Base-by-base conservation (phyloP, 2,113 vertebrate genomes). In the Halcyon senegalensis region DNA sequence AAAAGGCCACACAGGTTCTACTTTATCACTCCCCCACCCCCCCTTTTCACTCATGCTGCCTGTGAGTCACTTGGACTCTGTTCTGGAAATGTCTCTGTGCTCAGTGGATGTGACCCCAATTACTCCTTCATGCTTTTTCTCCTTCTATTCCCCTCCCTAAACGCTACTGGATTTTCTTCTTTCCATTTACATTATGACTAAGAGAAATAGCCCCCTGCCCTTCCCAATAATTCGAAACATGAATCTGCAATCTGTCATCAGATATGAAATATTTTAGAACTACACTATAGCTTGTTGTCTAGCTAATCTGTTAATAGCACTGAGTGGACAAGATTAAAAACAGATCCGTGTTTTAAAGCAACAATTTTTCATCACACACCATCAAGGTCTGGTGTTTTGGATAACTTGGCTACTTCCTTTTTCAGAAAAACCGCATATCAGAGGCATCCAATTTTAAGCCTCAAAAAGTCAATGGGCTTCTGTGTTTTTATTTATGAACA, bases 91-190 rank as follows among this genome's bases (percentile, higher is more conserved):
- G 79, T 78, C 79, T 95, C 87, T 62, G 73, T 77, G 87, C 82
- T 91, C 92, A 63, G 92, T 77, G 89, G 90, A 89, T 87, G 55
- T 94, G 95, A 97, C 96, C 97, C 82, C 93, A 97, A 96, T 97
- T 96, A 97, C 62, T 86, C 62, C 46, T 94, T 14, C 58, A 81
- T 73, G 51, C 41, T 81, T 87, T 84, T 48, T 58, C 19, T n/a
- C 23, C 68, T 87, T 79, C 77, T 86, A 50, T 48, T 53, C 37
- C 53, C n/a, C n/a, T 94, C 89, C 67, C n/a, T 64, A 80, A 91
- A 80, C 51, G 46, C 63, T 93, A 35, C 50, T 66, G 64, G 43
- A 93, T 79, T 92, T 89, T 94, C 70, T 82, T 90, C 82, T 87
- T 79, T 96, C 48, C 55, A 58, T 96, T 96, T 95, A 80, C 86